Evolutionary conservation across 2,888 invertebrate genomes (phyloP), one percentile per base, ranked within the genome.

Genomic region (Dilophus febrilis): DNA sequence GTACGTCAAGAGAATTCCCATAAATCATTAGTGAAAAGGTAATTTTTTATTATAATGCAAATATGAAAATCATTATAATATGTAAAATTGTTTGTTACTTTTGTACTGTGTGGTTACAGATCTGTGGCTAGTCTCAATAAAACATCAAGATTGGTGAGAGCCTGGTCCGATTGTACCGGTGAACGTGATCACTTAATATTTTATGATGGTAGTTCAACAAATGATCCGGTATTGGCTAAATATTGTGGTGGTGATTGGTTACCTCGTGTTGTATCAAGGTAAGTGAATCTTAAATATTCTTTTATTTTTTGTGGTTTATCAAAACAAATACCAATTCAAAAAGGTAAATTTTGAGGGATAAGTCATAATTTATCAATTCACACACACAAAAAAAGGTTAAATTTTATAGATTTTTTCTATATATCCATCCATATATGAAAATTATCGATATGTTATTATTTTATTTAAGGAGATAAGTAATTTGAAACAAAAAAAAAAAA

Each of bases 241-340:
- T 87, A 86, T 64, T 90, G 90, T 58, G 88, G 88, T 12, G 86
- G 87, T 3, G 84, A 83, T 57, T 77, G 78, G 75, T 64, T 88
- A 53, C 87, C 88, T 3, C 69, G 78, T 45, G 79, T 90, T 38
- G 74, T 79, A 18, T 73, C 75, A 39, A 66, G 75, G 64, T 64
- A 52, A 54, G 58, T 58, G 13, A 7, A 28, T 28, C 7, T 13
- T 22, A 22, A 6, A 22, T 22, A 22, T 22, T 22, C n/a, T n/a
- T n/a, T n/a, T n/a, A n/a, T n/a, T n/a, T n/a, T n/a, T n/a, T n/a
- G n/a, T n/a, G n/a, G n/a, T n/a, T n/a, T n/a, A n/a, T n/a, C n/a
- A n/a, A n/a, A n/a, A n/a, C n/a, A n/a, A n/a, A n/a, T n/a, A n/a
- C n/a, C n/a, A n/a, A n/a, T n/a, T n/a, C n/a, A n/a, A n/a, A n/a